These are phyloP conservation scores for Pteruthius melanotis DNA, from an alignment of 2,113 vertebrate genomes.

Conservation along the genomic window DNA sequence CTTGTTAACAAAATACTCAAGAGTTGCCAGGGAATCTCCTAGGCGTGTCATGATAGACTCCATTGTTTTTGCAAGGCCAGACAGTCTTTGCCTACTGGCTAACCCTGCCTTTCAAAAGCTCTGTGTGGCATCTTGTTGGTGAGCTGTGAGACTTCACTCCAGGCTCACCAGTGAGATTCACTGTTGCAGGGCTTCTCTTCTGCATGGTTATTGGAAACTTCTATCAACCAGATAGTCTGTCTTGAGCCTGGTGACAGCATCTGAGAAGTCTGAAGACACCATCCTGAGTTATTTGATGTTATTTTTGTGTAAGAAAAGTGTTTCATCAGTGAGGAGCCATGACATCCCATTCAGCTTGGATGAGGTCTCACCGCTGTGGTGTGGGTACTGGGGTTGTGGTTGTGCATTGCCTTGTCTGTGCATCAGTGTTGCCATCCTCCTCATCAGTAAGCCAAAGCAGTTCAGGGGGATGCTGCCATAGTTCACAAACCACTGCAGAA, in stretches of 20 bases:
- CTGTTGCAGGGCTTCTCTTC: background rate
- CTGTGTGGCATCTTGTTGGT: background rate
- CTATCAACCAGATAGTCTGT: background rate
- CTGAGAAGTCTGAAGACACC: background rate
- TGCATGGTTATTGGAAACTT: background rate
- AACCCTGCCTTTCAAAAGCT: background rate
- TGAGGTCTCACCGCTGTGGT: background rate
- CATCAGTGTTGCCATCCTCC: background rate
- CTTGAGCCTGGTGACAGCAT: background rate
- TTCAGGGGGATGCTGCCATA: background rate
- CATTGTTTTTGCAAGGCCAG: background rate
- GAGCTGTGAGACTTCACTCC: background rate
- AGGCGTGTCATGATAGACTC: background rate
- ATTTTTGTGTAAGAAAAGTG: background rate
- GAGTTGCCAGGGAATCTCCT: background rate
- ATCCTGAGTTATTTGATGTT: background rate
- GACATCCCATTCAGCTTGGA: background rate
- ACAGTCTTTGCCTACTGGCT: background rate
- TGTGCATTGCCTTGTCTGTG: background rate
- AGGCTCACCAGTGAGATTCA: background rate
- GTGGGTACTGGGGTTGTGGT: background rate
- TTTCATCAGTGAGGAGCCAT: background rate
- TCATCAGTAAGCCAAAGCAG: background rate
- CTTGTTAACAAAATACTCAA: background rate
- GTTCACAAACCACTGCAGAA: background rate